Base-by-base conservation (phyloP, 2,888 invertebrate species). In the Polydrusus pterygomalis region DNA sequence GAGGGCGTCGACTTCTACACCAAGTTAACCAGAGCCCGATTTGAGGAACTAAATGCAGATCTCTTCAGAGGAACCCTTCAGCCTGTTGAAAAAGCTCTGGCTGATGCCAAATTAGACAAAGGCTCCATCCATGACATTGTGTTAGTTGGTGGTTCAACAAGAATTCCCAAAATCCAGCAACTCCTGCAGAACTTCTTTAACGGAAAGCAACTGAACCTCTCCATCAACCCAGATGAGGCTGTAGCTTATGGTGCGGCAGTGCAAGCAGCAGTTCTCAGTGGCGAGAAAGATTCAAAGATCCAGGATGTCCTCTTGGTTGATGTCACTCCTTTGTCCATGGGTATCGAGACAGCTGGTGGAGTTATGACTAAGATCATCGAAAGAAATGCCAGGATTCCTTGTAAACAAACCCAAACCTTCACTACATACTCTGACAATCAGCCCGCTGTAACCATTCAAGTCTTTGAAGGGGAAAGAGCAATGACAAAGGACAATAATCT, bases 401-500 rank as follows among this genome's bases (percentile, higher is more conserved):
- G 89, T 86, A 90, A 90, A 80, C 89, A 90, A 79, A 82, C 88
- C 8, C 89, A 90, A 80, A 88, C 87, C 13, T 93, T 92, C 87
- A 91, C 91, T 7, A 92, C 92, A 0, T 92, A 92, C 84, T 84
- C 92, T 13, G 93, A 93, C 86, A 92, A 93, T 83, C 93, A 93
- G 83, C 89, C 91, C 7, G 91, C 89, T 9, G 92, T 92, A 49
- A 88, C 89, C 56, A 90, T 92, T 78, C 89, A 90, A 85, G 91
- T 91, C 25, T 90, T 86, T 81, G 91, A 95, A 85, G 94, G 94
- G 38, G 94, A 94, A 87, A 89, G 95, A 45, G 92, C 93, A n/a
- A 93, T 94, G 93, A 94, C 94, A 11, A 93, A 93, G 85, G 93
- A 94, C 87, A 94, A 94, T 88, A 93, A 94, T 85, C 84, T 91